Conservation (phyloP, 2,888 invertebrate species). For the Arenicola marina region DNA sequence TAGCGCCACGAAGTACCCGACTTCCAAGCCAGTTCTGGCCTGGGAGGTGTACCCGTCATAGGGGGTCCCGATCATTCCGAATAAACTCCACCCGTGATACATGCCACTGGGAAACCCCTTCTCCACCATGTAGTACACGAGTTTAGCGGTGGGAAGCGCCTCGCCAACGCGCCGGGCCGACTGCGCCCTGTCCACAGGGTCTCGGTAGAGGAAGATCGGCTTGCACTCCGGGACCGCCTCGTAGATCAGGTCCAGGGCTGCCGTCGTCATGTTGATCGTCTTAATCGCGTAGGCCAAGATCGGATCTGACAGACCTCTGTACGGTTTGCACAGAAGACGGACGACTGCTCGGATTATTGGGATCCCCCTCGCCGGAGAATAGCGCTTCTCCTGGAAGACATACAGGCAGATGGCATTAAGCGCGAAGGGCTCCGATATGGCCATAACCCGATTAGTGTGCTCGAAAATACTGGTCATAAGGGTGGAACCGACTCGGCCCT, state of each 20-base stretch:
- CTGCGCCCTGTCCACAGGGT: background rate
- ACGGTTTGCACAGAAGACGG: background rate
- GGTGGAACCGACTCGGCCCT: background rate
- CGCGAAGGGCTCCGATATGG: background rate
- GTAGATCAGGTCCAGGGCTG: background rate
- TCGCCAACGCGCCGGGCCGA: background rate
- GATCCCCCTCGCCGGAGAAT: background rate
- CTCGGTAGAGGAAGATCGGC: constrained; percentile 3
- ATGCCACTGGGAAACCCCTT: too few species aligned
- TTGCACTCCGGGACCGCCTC: background rate
- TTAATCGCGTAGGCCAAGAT: background rate
- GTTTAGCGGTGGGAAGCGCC: background rate
- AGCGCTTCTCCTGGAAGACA: background rate
- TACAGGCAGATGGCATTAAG: background rate
- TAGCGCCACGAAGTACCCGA: too few species aligned
- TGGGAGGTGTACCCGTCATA: too few species aligned
- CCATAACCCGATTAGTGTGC: background rate
- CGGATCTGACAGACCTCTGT: background rate
- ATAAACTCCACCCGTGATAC: too few species aligned
- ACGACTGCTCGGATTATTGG: background rate
- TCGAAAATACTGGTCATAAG: background rate
- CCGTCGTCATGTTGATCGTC: background rate
- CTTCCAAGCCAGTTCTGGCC: too few species aligned
- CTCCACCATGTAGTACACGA: background rate
- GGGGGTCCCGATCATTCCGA: too few species aligned